Evolutionary conservation across 2,888 invertebrate genomes (phyloP), one percentile per base, ranked within the genome.

Genomic region (Trissolcus japonicus): DNA sequence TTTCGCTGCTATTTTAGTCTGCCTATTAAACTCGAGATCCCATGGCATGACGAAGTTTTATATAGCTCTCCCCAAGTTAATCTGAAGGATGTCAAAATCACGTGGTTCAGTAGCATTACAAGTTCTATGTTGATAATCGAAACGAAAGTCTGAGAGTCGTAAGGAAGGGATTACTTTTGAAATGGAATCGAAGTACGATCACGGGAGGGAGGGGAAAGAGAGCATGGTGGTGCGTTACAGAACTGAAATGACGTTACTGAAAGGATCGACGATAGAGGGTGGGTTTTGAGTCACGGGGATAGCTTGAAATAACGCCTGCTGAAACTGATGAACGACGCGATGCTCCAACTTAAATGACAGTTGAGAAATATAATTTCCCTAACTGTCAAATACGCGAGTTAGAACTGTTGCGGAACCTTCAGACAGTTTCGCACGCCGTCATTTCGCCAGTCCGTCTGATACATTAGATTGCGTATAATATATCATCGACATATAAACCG

Each of bases 301-400:
- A 73, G 61, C 60, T 57, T 65, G 59, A 43, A 63, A 68, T 62
- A 65, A 54, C 54, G 62, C 46, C 13, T 61, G 59, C 80, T 80
- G 81, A 63, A 65, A 66, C 80, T 83, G 83, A 84, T 82, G 82
- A 85, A 82, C 82, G 84, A 79, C 80, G 74, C 80, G 80, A 78
- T 77, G 82, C 77, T 82, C 83, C 82, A 85, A 86, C 84, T 86
- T 86, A 85, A 86, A 86, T 85, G 86, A 82, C 85, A 84, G 86
- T 86, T 86, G 84, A 84, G 86, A 86, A 87, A 86, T 86, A 86
- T 86, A 86, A 87, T 86, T 87, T 86, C 85, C 85, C 81, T 81
- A 82, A 81, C 85, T 86, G 86, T 87, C 86, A 86, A 86, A 85
- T 83, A 80, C 82, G 81, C 83, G 83, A 83, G 83, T 81, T 80